Base-by-base conservation (phyloP, 2,888 invertebrate genomes). In the Synergus japonicus region DNA sequence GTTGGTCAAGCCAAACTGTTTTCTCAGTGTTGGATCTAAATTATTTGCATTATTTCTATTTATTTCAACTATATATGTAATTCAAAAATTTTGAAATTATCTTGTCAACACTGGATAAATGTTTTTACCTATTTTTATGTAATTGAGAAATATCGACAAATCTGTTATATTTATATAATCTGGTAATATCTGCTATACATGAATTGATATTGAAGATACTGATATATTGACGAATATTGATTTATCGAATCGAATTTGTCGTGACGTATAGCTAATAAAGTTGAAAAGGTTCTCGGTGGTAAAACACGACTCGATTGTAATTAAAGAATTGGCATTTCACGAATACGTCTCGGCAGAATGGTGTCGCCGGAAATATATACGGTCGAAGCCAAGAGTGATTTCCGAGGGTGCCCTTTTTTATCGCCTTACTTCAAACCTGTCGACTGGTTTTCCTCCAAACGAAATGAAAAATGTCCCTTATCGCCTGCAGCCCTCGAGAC, bases 381-480 rank as follows among this genome's bases (percentile, higher is more conserved):
- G 60, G 22, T n/a, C 22, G 60, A 60, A 60, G 60, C 60, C 12
- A 60, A 60, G 64, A 64, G 64, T 64, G 29, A 41, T 82, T 82
- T 77, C 79, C 79, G 77, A 73, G 76, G 79, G 73, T 73, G 76
- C 79, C 79, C 64, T 76, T 82, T 82, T 81, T 82, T 82, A 82
- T 81, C 78, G 80, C 64, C 79, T 66, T 79, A 80, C 82, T 80
- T 79, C 77, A 73, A 67, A 76, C 63, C 76, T 76, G 77, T 79
- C 80, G 78, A 78, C 80, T 80, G 79, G 76, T 76, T 79, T 81
- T 76, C 80, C 77, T 80, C 79, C 76, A 80, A 80, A 79, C 78
- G 78, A 82, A 82, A 82, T 82, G 80, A 82, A 82, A 82, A 82
- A 82, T 82, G 80, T 77, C 78, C 49, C 79, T 78, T 81, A 79